Evolutionary conservation across 2,888 invertebrate genomes (phyloP), one percentile per base, ranked within the genome.

Genomic region (Agriopis leucophaearia): DNA sequence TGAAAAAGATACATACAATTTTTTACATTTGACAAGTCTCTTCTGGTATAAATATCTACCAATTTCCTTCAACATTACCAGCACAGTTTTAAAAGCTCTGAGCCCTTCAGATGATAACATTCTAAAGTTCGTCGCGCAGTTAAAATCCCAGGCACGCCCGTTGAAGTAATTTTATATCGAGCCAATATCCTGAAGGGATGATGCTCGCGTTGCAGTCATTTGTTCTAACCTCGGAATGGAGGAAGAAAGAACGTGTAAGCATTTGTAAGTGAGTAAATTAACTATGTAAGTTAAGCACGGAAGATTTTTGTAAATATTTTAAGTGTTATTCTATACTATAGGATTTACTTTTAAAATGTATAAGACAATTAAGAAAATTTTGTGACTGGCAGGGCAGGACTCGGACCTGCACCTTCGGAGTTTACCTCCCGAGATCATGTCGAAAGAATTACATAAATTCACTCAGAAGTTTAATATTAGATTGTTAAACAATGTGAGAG

Each of bases 141-240:
- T 82, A 75, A 72, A 66, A 82, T 47, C 54, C 82, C 13, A 65
- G 67, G 78, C 86, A 86, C 86, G 87, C 78, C 78, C 75, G 69
- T 40, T 69, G 61, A 71, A 82, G 85, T 84, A 84, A 86, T 86
- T 85, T 83, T 83, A 83, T 85, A 85, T 82, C 77, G 77, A 80
- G 77, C 82, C 87, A 86, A 86, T 86, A 86, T 86, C 85, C 84
- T 76, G 70, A 74, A 76, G 74, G 74, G 75, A 79, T 74, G 77
- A 71, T 77, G 77, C 66, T 63, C 35, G n/a, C 58, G 66, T 61
- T 78, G 64, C 74, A 75, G 65, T 78, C 76, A 73, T 83, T 80
- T 81, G 72, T 79, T 76, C 72, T 72, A 57, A 70, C 65, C 69
- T 58, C 36, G 51, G 69, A 66, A 51, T 36, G 44, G 54, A 44